phyloP scores from a whole-genome alignment of 2,797 vertebrate species.

The Myotis myotis region DNA sequence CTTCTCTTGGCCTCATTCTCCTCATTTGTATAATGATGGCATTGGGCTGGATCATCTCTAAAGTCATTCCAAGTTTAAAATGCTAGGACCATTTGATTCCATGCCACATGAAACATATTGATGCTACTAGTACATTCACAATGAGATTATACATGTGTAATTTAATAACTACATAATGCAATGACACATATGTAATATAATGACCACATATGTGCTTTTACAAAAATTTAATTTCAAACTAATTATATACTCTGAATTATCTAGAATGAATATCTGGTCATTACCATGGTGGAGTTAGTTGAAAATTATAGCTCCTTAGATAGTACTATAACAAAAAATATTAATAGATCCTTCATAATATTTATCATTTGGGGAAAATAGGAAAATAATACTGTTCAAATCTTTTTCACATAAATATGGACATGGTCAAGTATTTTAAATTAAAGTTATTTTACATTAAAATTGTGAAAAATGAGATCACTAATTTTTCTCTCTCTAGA shows the following conservation, averaged over 20 bases:
- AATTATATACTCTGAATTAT: constrained; percentile 15
- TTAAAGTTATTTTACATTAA: neutral
- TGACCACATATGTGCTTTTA: neutral
- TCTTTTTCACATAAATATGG: neutral
- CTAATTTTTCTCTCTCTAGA: neutral
- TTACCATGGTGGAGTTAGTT: neutral
- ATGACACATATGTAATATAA: neutral
- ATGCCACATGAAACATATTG: constrained; percentile 33
- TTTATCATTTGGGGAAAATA: neutral
- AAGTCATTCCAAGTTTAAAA: constrained; percentile 49
- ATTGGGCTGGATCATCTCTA: neutral
- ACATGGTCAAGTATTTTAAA: neutral
- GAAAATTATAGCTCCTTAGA: constrained; percentile 39
- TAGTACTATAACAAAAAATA: neutral
- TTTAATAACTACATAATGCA: neutral
- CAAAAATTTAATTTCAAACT: neutral
- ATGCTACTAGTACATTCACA: neutral
- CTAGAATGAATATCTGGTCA: neutral
- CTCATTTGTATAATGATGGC: constrained; percentile 47
- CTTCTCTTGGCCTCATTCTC: neutral
- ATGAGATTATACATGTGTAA: neutral
- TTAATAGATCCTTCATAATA: neutral
- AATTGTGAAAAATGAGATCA: neutral
- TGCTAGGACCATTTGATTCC: neutral
- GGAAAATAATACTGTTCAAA: neutral